Evolutionary conservation across 2,888 invertebrate species (phyloP).

Genomic region (Pseudococcus jackbeardsleyi): DNA sequence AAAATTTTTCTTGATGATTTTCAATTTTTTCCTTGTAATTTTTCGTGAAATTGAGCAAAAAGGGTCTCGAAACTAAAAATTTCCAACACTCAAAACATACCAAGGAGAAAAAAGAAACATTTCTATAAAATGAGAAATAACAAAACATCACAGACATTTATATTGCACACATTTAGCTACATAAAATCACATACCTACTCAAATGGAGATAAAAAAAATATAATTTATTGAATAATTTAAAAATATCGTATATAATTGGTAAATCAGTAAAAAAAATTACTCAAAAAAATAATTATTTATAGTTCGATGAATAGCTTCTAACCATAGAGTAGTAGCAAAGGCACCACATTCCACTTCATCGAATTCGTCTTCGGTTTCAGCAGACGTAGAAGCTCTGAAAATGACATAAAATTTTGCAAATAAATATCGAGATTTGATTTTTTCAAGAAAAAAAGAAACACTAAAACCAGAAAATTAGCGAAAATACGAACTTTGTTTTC

Average conservation of each 20-base stretch:
- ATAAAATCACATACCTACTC: too few species aligned
- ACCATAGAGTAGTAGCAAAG: conserved; percentile 76
- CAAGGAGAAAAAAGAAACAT: too few species aligned
- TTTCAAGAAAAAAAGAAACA: neutral
- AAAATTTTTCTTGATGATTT: too few species aligned
- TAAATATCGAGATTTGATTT: neutral
- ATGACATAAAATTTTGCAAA: neutral
- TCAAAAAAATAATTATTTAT: conserved; percentile 41
- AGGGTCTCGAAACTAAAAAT: too few species aligned
- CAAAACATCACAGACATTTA: too few species aligned
- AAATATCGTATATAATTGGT: neutral
- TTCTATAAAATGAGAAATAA: too few species aligned
- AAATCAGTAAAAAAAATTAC: neutral
- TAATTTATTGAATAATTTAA: neutral
- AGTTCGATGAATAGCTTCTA: conserved; percentile 72
- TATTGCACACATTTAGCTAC: too few species aligned
- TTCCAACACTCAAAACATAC: too few species aligned
- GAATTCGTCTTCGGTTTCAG: neutral
- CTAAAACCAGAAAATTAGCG: neutral
- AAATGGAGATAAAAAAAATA: too few species aligned
- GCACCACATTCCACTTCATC: conserved; percentile 80
- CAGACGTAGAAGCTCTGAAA: conserved; percentile 1
- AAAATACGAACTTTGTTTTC: conserved; percentile 23
- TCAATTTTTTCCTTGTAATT: too few species aligned
- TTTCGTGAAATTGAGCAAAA: too few species aligned